Conservation (phyloP, 2,888 invertebrate genomes). For the Xylophagus ater region DNA sequence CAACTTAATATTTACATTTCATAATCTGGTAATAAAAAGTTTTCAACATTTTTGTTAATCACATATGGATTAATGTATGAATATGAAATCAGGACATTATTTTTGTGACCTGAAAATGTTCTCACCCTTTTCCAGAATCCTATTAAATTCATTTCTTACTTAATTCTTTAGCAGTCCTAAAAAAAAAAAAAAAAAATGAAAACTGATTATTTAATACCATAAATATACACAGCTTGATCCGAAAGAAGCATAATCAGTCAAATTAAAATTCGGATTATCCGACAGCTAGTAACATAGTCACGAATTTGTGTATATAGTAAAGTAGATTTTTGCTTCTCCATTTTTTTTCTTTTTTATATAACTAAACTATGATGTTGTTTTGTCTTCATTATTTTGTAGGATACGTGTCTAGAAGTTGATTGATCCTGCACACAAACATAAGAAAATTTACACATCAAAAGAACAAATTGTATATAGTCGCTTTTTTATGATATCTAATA, state of each 20-base stretch:
- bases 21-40: too few species aligned
- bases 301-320: slow-evolving; percentile 24
- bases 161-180: too few species aligned
- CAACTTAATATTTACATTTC: too few species aligned
- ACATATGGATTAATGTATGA: too few species aligned
- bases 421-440: not conserved
- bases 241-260: slow-evolving; percentile 34
- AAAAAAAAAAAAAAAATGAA: too few species aligned
- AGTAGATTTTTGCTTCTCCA: not conserved
- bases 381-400: not conserved
- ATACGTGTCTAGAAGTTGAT: not conserved
- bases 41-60: too few species aligned
- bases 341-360: not conserved
- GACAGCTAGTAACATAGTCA: slow-evolving; percentile 35
- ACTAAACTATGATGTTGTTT: not conserved
- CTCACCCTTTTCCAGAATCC: too few species aligned
- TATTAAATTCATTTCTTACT: too few species aligned
- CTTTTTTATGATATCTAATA: too few species aligned
- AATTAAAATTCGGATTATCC: slow-evolving; percentile 39
- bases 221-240: slow-evolving; percentile 14
- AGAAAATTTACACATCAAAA: not conserved
- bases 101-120: too few species aligned
- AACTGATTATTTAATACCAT: slow-evolving; percentile 11
- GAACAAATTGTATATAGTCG: too few species aligned
- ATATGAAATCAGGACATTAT: too few species aligned